These are phyloP conservation scores for Apodemus sylvaticus DNA, from an alignment of 2,113 vertebrate species.

Conservation along the genomic window DNA sequence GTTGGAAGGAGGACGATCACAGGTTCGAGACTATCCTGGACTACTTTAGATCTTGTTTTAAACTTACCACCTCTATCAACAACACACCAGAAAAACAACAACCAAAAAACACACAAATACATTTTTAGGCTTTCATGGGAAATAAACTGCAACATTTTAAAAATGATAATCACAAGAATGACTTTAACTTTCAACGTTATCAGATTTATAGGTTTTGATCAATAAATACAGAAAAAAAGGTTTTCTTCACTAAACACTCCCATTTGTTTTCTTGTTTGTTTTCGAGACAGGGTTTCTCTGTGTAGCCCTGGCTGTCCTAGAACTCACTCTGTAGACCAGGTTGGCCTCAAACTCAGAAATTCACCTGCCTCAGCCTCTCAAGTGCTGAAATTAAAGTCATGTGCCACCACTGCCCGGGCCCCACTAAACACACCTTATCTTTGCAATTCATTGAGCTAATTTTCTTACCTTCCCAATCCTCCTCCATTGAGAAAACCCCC, in stretches of 20 bases:
- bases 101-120: background rate
- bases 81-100: background rate
- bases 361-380: too few species aligned
- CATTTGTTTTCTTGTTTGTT: too few species aligned
- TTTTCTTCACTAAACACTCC: background rate
- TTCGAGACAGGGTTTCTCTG: too few species aligned
- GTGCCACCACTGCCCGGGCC: too few species aligned
- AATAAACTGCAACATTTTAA: background rate
- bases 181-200: constrained; percentile 30
- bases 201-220: constrained; percentile 14
- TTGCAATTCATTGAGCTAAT: background rate
- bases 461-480: background rate
- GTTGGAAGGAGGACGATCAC: background rate
- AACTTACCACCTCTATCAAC: background rate
- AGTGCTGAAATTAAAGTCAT: too few species aligned
- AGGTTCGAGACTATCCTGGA: background rate
- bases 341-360: too few species aligned
- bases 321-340: too few species aligned
- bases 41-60: background rate
- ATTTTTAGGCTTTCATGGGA: background rate
- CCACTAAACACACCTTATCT: too few species aligned
- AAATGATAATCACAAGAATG: background rate
- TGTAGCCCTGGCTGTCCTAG: too few species aligned
- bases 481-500: background rate
- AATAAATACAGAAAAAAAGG: background rate